Base-by-base conservation (phyloP, 2,113 vertebrate species). In the Columba livia region DNA sequence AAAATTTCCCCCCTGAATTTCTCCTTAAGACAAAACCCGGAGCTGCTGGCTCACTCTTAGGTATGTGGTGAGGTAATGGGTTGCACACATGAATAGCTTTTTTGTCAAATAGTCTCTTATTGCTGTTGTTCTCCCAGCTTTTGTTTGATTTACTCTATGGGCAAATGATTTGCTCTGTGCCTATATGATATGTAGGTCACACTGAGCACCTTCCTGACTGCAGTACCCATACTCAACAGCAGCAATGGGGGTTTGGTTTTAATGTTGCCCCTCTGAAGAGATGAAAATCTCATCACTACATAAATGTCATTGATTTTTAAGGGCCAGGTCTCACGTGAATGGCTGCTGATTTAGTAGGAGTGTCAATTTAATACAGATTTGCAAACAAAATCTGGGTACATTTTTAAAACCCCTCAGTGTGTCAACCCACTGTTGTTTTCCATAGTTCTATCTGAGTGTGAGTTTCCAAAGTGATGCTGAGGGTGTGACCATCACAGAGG, bases 21-120 rank as follows among this genome's bases (percentile, higher is more conserved):
- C 58, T 88, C 64, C 60, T 36, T 75, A 79, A 93, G 66, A 93
- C 75, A 88, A 96, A 95, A 90, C 61, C 51, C 60, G 50, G 90
- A 89, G 81, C 80, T 53, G 60, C 47, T 86, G 85, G 42, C 80
- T 89, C 32, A 15, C 6, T 2, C 48, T 81, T 89, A 92, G 92
- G 71, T 92, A 89, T 88, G 94, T 13, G 29, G 81, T 94, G 90
- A 96, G 74, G 83, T 89, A 95, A 94, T 85, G 92, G 48, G 23
- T 60, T 92, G 44, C 32, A 60, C 92, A 95, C 90, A 90, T 90
- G 70, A 92, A 86, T 93, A 75, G 90, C 65, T 90, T 93, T 96
- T 96, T 90, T 79, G 83, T 92, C 71, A 81, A 81, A 66, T 54
- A 72, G 81, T 90, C 77, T 86, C 54, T 93, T 87, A 84, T 74